These are phyloP conservation scores for Acyrthosiphon pisum DNA, from an alignment of 1,140 invertebrate species.

Conservation along the genomic window DNA sequence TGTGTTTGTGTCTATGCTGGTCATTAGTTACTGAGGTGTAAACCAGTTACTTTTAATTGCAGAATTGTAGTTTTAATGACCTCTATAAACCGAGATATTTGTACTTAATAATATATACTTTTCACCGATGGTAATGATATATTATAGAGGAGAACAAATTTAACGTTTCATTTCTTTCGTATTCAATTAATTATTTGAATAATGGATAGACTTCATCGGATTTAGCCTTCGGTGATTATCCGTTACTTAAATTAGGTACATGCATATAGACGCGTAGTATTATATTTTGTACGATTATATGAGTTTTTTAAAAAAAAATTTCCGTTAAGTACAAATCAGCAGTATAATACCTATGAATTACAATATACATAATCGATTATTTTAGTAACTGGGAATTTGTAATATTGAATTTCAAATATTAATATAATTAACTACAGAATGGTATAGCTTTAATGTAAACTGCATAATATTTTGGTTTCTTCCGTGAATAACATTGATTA, in stretches of 20 bases:
- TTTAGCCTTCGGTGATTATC: background rate
- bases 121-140: background rate
- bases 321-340: background rate
- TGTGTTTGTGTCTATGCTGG: background rate
- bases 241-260: background rate
- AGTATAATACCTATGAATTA: no score
- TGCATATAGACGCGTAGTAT: background rate
- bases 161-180: background rate
- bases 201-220: background rate
- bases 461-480: background rate
- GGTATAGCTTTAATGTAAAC: background rate
- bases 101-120: background rate
- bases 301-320: background rate
- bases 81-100: background rate
- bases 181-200: background rate
- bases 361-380: no score
- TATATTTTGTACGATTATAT: background rate
- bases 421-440: background rate
- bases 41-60: conserved; percentile 48
- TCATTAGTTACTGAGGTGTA: conserved; percentile 28
- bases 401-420: no score
- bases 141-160: background rate
- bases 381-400: background rate
- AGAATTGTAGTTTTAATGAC: background rate
- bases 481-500: background rate